phyloP scores from a whole-genome alignment of 2,888 invertebrate genomes.

The Drosophila buzzatii region DNA sequence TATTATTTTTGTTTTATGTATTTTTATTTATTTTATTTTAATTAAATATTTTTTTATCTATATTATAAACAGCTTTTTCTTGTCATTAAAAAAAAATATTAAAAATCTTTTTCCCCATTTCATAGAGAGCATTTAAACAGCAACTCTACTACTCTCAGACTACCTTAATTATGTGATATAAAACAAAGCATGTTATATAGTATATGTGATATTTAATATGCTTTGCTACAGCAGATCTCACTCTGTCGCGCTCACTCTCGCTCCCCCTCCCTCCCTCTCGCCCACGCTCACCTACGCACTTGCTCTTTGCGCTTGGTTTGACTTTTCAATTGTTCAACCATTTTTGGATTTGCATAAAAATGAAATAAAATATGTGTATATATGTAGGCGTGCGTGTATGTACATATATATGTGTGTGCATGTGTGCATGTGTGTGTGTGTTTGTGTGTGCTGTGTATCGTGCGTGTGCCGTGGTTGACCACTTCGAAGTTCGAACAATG shows the following conservation, averaged over 20 bases:
- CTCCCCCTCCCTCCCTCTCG: neutral
- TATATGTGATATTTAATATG: constrained; percentile 13
- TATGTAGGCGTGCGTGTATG: neutral
- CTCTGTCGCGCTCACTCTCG: neutral
- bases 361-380: constrained; percentile 45
- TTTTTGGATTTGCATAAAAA: constrained; percentile 61
- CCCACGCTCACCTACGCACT: neutral
- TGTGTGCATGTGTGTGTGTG: neutral
- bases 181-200: neutral
- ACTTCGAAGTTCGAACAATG: constrained; percentile 41
- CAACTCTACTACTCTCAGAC: neutral
- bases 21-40: no score
- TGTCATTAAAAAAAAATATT: no score
- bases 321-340: constrained; percentile 69
- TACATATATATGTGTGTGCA: neutral
- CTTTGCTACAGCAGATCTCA: neutral
- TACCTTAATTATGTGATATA: neutral
- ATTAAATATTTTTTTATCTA: no score
- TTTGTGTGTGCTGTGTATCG: neutral
- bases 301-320: constrained; percentile 27
- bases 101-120: no score
- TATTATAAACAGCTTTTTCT: no score
- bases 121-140: neutral
- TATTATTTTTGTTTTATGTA: no score
- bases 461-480: constrained; percentile 25